Conservation (phyloP, 53 echinoderm and acorn worm genomes). For the Stichopus horrens region DNA sequence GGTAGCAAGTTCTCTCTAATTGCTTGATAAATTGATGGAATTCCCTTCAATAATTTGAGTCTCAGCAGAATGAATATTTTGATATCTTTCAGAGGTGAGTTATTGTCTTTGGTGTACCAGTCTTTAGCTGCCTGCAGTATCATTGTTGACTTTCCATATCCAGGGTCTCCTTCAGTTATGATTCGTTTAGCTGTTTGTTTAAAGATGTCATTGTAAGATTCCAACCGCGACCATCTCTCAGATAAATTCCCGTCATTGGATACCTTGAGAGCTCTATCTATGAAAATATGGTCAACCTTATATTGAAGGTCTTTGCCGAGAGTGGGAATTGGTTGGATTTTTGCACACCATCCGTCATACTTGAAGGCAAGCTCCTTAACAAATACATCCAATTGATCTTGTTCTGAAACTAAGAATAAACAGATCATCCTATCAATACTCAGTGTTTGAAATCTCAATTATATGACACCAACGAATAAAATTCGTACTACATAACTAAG, state of each 20-base stretch:
- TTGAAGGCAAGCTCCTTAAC: background rate
- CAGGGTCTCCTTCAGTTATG: slow-evolving; percentile 33
- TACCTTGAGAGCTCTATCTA: background rate
- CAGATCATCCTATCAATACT: no score
- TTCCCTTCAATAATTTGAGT: background rate
- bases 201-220: slow-evolving; percentile 13
- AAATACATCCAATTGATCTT: background rate
- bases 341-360: background rate
- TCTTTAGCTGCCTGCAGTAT: slow-evolving; percentile 23
- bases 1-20: background rate
- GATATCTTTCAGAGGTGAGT: background rate
- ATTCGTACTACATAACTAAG: no score
- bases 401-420: background rate
- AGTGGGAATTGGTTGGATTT: background rate
- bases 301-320: background rate
- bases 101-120: background rate
- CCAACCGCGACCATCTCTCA: background rate
- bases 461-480: no score
- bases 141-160: slow-evolving; percentile 32
- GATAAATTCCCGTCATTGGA: background rate
- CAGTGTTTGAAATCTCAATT: no score
- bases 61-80: slow-evolving; percentile 3
- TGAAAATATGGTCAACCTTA: background rate
- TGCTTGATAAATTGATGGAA: background rate
- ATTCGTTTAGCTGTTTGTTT: background rate